A percentile compares a stretch with the other conserved stretches of the same genome.
Evolutionary conservation across 2,888 invertebrate species (phyloP).

Genomic region (Apamea crenata): DNA sequence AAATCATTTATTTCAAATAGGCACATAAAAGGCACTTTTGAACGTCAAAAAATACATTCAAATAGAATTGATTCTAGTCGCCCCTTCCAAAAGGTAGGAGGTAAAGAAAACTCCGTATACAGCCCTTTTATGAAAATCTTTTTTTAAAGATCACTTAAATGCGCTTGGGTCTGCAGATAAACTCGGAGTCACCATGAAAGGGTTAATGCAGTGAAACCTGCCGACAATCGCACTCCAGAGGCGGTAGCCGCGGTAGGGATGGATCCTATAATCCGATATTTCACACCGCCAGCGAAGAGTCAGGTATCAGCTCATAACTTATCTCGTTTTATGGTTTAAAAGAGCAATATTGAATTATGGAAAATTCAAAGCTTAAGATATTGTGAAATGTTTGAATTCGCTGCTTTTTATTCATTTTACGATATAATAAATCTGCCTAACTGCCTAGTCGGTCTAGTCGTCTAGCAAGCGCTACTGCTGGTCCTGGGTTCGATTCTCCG

Average conservation of each 20-base stretch:
- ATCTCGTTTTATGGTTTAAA: constrained; percentile 51
- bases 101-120: constrained; percentile 31
- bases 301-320: constrained; percentile 63
- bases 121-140: constrained; percentile 41
- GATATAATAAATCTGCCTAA: neutral
- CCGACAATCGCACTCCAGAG: constrained; percentile 78
- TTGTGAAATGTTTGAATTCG: neutral
- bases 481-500: neutral
- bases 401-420: neutral
- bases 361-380: constrained; percentile 5
- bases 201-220: constrained; percentile 81
- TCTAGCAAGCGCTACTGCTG: neutral
- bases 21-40: no score
- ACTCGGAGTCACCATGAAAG: constrained; percentile 76
- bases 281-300: constrained; percentile 65
- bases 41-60: no score
- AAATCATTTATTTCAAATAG: no score
- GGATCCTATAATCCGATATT: constrained; percentile 74
- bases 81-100: no score
- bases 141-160: constrained; percentile 61
- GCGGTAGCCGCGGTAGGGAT: constrained; percentile 69
- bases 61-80: no score
- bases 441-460: neutral
- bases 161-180: constrained; percentile 60
- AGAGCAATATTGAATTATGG: constrained; percentile 36